phyloP scores from a whole-genome alignment of 2,888 invertebrate species.

The Meliscaeva auricollis region DNA sequence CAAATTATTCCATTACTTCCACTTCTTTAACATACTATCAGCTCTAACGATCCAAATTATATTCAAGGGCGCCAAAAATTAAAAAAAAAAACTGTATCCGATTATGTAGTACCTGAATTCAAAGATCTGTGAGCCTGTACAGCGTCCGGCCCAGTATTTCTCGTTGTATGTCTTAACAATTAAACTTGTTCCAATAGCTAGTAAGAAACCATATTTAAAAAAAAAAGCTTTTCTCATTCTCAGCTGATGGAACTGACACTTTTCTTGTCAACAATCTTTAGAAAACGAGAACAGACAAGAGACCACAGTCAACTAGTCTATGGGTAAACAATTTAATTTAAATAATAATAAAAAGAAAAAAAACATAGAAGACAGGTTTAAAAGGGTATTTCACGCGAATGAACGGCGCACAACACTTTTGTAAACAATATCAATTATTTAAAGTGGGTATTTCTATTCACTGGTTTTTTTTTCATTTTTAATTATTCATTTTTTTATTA shows the following conservation, averaged over 20 bases:
- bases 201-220: neutral
- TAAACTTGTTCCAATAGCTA: constrained; percentile 25
- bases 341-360: constrained; percentile 6
- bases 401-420: constrained; percentile 6
- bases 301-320: constrained; percentile 14
- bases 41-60: too few relatives aligned
- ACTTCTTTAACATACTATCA: too few relatives aligned
- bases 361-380: constrained; percentile 34
- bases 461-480: constrained; percentile 25
- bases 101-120: neutral
- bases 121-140: neutral
- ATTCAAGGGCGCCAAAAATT: constrained; percentile 15
- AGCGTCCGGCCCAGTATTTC: constrained; percentile 10
- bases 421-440: constrained; percentile 37
- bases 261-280: neutral
- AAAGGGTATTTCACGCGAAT: neutral
- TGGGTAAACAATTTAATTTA: constrained; percentile 19
- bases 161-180: constrained; percentile 21
- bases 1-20: too few relatives aligned
- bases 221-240: neutral
- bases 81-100: neutral
- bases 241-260: constrained; percentile 14
- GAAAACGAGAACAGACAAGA: constrained; percentile 1
- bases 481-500: constrained; percentile 49
- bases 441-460: constrained; percentile 40